Percentiles rank a stretch among this genome's conserved stretches.
Conservation (phyloP, 2,113 vertebrate species). For the Chlorodrepanis virens region DNA sequence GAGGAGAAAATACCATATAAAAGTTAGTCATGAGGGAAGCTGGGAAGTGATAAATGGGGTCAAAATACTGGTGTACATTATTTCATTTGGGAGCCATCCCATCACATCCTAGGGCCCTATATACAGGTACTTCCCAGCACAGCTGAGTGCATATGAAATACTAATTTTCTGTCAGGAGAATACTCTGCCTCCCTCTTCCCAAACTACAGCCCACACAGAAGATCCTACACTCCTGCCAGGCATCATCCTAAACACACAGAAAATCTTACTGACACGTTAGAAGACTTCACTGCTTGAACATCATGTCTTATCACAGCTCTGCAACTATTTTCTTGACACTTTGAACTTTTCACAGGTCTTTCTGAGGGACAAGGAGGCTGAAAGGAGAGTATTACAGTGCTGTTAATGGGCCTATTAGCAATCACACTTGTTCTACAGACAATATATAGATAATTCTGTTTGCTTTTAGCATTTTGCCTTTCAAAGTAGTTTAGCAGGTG, state of each 20-base stretch:
- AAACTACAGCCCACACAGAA: background rate
- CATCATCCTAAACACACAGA: background rate
- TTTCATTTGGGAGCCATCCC: background rate
- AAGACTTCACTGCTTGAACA: background rate
- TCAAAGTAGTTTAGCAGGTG: background rate
- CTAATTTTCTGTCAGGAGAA: background rate
- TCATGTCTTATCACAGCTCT: background rate
- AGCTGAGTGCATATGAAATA: background rate
- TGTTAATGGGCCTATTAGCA: background rate
- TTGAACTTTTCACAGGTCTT: constrained; percentile 31
- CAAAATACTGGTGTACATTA: background rate
- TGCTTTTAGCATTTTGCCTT: background rate
- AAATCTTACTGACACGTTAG: constrained; percentile 5
- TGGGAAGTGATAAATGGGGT: background rate
- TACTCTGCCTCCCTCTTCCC: background rate
- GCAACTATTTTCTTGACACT: constrained; percentile 17
- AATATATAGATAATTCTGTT: background rate
- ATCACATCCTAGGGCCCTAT: background rate
- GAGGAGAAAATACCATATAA: background rate
- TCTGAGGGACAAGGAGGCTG: background rate
- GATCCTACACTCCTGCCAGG: background rate
- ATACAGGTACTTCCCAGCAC: background rate
- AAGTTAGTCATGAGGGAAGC: background rate
- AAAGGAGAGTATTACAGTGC: background rate
- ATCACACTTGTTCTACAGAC: background rate